Conservation (phyloP, 2,113 vertebrate species). For the Saguinus imperator region DNA sequence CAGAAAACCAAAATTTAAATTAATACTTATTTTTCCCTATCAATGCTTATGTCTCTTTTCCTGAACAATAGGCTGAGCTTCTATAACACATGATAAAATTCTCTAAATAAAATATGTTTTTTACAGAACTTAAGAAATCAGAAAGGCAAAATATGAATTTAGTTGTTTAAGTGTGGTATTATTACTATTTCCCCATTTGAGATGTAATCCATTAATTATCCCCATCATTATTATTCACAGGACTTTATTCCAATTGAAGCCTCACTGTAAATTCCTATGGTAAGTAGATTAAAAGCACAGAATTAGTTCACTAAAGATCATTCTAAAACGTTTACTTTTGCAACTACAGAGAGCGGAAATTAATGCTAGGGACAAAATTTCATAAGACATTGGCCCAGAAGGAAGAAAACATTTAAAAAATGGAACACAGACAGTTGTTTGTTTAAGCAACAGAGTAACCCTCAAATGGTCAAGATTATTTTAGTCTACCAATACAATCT, state of each 20-base stretch:
- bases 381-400: neutral
- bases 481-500: slow-evolving; percentile 67
- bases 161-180: neutral
- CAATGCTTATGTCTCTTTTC: neutral
- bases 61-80: neutral
- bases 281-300: neutral
- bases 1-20: neutral
- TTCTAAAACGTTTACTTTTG: slow-evolving; percentile 5
- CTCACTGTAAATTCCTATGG: neutral
- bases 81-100: neutral
- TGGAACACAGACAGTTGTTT: neutral
- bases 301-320: slow-evolving; percentile 31
- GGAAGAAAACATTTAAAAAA: slow-evolving; percentile 14
- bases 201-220: neutral
- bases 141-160: neutral
- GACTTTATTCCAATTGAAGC: neutral
- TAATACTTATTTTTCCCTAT: neutral
- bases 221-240: neutral
- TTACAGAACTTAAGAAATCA: neutral
- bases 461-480: slow-evolving; percentile 46
- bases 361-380: slow-evolving; percentile 13
- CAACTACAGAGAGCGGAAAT: neutral
- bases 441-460: neutral
- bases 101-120: neutral
- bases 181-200: neutral